Percentiles rank a stretch among this genome's conserved stretches.
Evolutionary conservation across 2,888 invertebrate species (phyloP).

Genomic region (Brachyptera putata): DNA sequence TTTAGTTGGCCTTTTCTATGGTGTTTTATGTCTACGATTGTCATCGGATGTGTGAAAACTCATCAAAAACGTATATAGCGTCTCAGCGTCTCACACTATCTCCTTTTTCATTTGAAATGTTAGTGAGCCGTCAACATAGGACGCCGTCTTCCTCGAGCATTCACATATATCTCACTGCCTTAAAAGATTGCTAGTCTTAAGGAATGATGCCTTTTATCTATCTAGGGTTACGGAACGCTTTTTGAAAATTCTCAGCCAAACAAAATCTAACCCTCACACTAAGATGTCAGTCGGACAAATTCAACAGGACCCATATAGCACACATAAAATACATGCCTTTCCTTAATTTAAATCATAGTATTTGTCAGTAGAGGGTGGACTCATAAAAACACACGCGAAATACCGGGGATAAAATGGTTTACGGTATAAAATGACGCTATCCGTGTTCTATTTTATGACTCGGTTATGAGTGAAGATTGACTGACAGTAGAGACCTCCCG

Average conservation of each 20-base stretch:
- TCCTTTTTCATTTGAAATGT: constrained; percentile 9
- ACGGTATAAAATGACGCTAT: too few relatives aligned
- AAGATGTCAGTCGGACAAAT: too few relatives aligned
- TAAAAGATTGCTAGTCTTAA: constrained; percentile 4
- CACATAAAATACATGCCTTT: too few relatives aligned
- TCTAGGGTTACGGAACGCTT: background rate
- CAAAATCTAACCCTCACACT: background rate
- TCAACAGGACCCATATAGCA: too few relatives aligned
- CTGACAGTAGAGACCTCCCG: constrained; percentile 25
- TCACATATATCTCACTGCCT: constrained; percentile 3
- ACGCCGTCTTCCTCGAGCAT: background rate
- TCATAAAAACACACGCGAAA: too few relatives aligned
- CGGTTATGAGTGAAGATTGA: constrained; percentile 1
- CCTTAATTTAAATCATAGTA: too few relatives aligned
- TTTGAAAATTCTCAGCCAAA: too few relatives aligned
- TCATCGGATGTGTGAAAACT: background rate
- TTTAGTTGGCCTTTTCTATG: background rate
- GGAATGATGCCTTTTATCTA: background rate
- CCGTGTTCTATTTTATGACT: too few relatives aligned
- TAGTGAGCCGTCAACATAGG: background rate
- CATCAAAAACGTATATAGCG: background rate
- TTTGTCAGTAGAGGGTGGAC: too few relatives aligned
- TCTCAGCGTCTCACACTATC: background rate
- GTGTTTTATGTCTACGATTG: constrained; percentile 9
- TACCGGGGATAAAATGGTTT: too few relatives aligned